Percentiles rank a stretch among this genome's conserved stretches.
phyloP scores from a whole-genome alignment of 2,113 vertebrate species.

The Channa argus region DNA sequence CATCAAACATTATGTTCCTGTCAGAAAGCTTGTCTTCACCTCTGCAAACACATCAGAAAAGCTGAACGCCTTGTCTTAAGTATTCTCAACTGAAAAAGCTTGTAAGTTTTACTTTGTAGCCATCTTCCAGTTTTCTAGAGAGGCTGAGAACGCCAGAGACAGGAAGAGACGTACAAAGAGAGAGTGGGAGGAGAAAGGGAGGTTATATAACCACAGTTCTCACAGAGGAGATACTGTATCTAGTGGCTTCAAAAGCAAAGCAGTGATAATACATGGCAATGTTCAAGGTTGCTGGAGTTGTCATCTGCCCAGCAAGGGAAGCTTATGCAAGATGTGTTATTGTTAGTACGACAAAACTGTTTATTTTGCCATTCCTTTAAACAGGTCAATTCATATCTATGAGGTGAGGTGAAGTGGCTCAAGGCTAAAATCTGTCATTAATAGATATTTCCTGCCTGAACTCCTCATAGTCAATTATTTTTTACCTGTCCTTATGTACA shows the following conservation, averaged over 20 bases:
- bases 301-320: conserved; percentile 9
- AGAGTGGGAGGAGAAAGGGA: conserved; percentile 48
- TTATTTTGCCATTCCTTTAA: conserved; percentile 16
- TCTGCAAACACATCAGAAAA: conserved; percentile 42
- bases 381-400: conserved; percentile 9
- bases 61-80: conserved; percentile 21
- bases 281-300: conserved; percentile 59
- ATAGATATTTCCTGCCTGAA: not conserved
- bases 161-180: conserved; percentile 42
- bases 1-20: conserved; percentile 42
- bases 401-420: not conserved
- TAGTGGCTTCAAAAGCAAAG: conserved; percentile 39
- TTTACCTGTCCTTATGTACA: not conserved
- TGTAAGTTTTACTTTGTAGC: conserved; percentile 34
- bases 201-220: conserved; percentile 61
- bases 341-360: conserved; percentile 7
- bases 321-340: conserved; percentile 30
- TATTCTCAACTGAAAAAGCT: conserved; percentile 11
- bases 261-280: conserved; percentile 43
- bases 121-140: conserved; percentile 33
- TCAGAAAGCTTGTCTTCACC: conserved; percentile 44
- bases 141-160: conserved; percentile 32
- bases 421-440: conserved; percentile 2
- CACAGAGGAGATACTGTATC: conserved; percentile 50
- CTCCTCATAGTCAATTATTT: not conserved